Evolutionary conservation across 2,797 vertebrate species (phyloP), one percentile per base, ranked within the genome.

Genomic region (Sebastes oblongus): DNA sequence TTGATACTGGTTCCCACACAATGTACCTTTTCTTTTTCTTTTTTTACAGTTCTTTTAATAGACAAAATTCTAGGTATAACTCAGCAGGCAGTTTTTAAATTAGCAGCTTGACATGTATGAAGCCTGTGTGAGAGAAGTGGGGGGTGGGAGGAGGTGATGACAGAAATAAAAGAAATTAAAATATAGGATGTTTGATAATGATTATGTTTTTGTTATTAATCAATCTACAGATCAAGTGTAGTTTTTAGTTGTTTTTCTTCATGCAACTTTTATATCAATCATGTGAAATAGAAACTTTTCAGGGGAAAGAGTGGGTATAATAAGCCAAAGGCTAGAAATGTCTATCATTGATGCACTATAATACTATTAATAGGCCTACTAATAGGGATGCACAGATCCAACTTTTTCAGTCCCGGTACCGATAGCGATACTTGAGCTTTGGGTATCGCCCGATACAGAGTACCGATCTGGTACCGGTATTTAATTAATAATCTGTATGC

Each of bases 81-180:
- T 81, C 87, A 84, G 85, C 70, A 80, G 82, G 85, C 81, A 72
- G 32, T 56, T 90, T 88, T 88, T 86, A 86, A 86, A 90, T 89
- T 36, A 89, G 73, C 30, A 62, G 74, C 73, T 74, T 77, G 69
- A 78, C 79, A 85, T 86, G 80, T 84, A 85, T 77, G 66, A 86
- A 81, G 52, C 56, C 78, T 75, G 78, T 46, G 27, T 80, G 72
- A 61, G 71, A 55, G 62, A 52, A 69, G 64, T 34, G 8, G 29
- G 7, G 20, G 60, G 56, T 59, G 29, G 61, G 72, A 39, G 72
- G 39, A 75, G 65, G 34, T 5, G 56, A 54, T 46, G 50, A 65
- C 14, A 24, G 65, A 69, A 76, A 76, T 67, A 50, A 79, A 68
- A 18, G 20, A 54, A 72, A 86, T 69, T 46, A 20, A 72, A 72